Evolutionary conservation across 2,113 vertebrate species (phyloP).

Genomic region (Thermophis baileyi): DNA sequence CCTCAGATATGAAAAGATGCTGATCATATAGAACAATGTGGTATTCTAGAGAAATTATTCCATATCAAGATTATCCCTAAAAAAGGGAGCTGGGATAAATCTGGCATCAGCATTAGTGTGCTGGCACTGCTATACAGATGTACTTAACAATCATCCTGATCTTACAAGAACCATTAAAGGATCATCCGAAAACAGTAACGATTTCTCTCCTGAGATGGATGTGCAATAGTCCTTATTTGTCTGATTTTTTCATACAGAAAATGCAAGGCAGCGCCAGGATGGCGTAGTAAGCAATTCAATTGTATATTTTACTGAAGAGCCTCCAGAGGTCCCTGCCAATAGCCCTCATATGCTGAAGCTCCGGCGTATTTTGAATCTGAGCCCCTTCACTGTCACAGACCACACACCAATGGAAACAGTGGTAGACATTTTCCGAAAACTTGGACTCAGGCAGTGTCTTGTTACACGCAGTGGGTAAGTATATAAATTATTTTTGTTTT

Average conservation of each 20-base stretch:
- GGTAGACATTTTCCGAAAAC: conserved; percentile 97
- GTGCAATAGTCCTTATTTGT: background rate
- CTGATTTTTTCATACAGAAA: conserved; percentile 71
- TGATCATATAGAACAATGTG: background rate
- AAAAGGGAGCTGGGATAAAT: background rate
- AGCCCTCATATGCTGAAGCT: conserved; percentile 92
- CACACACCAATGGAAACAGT: conserved; percentile 99
- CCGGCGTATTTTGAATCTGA: conserved; percentile 91
- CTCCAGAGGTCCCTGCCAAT: conserved; percentile 84
- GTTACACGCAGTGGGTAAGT: conserved; percentile 94
- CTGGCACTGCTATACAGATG: background rate
- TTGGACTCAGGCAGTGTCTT: conserved; percentile 94
- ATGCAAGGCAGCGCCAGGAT: conserved; percentile 93
- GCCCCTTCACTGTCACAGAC: conserved; percentile 98
- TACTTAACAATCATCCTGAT: background rate
- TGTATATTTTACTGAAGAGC: conserved; percentile 93
- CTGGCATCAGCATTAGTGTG: background rate
- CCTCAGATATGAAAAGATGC: background rate
- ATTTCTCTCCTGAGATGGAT: background rate
- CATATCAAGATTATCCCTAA: background rate
- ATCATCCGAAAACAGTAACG: background rate
- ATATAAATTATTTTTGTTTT: background rate
- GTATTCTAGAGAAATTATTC: background rate
- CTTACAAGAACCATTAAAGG: background rate
- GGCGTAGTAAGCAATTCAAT: conserved; percentile 97